These are phyloP conservation scores for Oncorhynchus tshawytscha DNA, from an alignment of 2,113 vertebrate species.

Conservation along the genomic window DNA sequence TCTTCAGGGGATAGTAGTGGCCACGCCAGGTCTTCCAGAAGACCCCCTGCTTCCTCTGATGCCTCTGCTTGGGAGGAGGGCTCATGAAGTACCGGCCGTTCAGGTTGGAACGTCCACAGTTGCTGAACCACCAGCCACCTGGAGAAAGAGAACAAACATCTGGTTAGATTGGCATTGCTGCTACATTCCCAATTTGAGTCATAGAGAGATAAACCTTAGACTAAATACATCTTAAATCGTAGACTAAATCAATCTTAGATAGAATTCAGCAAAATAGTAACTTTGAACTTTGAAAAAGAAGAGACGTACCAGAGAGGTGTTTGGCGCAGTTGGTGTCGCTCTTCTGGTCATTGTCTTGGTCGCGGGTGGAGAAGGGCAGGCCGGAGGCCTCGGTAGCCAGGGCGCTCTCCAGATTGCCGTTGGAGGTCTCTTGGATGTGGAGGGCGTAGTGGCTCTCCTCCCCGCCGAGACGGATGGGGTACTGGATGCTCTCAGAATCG, in stretches of 20 bases:
- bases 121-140: slow-evolving; percentile 99
- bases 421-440: slow-evolving; percentile 67
- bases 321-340: slow-evolving; percentile 88
- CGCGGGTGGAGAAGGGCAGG: slow-evolving; percentile 89
- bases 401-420: slow-evolving; percentile 77
- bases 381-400: slow-evolving; percentile 70
- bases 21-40: slow-evolving; percentile 98
- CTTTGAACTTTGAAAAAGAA: neutral
- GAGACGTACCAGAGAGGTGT: slow-evolving; percentile 84
- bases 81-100: slow-evolving; percentile 89
- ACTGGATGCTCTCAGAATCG: slow-evolving; percentile 71
- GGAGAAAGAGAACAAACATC: slow-evolving; percentile 7
- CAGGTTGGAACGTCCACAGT: slow-evolving; percentile 85
- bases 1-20: slow-evolving; percentile 89
- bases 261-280: neutral
- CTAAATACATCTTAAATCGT: neutral
- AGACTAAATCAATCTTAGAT: too few species aligned
- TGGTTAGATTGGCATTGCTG: neutral
- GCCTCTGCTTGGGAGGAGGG: slow-evolving; percentile 83
- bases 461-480: slow-evolving; percentile 78
- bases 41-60: slow-evolving; percentile 89
- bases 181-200: neutral
- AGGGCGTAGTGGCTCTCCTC: slow-evolving; percentile 84
- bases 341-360: slow-evolving; percentile 87
- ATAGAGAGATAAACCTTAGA: neutral